Base-by-base conservation (phyloP, 2,113 vertebrate genomes). In the Bubo blakistoni region DNA sequence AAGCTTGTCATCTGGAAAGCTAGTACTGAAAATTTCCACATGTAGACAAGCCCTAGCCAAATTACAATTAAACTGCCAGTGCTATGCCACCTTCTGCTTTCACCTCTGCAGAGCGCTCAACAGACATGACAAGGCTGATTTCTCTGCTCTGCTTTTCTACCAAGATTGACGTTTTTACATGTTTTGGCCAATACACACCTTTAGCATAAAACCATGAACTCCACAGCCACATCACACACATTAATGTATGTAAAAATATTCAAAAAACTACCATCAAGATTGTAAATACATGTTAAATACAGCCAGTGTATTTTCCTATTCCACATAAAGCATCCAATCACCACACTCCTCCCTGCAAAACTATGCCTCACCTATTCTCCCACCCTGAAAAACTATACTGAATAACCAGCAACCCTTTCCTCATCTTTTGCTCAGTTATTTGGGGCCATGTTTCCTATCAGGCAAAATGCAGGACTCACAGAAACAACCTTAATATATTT, bases 161-260 rank as follows among this genome's bases (percentile, higher is more conserved):
- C 40, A 69, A 51, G 30, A 74, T 7, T 63, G 81, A 26, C 2
- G 10, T 91, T 91, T 95, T 86, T 47, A 81, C 47, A 19, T 66
- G 82, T 49, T 92, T 94, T 42, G 55, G 71, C 83, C 74, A 90
- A 77, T 51, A 49, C 19, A 38, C 52, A 62, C 2, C 2, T 88
- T 86, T 70, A 81, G 32, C 73, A 71, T 83, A 69, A 91, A 91
- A 46, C 89, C 24, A 32, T 51, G 29, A 91, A 55, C 70, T 73
- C 84, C 73, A 32, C 36, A 94, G 58, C n/a, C 73, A 85, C 91
- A 88, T 91, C 84, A 73, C 18, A 94, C 44, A 58, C 62, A 34
- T 79, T 91, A 95, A 92, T 86, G 21, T 83, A 86, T 87, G 87
- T 52, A 82, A 97, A 97, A 95, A 90, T 91, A 94, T 95, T 95